Evolutionary conservation across 2,888 invertebrate genomes (phyloP), one percentile per base, ranked within the genome.

Genomic region (Drosophila hamatofila): DNA sequence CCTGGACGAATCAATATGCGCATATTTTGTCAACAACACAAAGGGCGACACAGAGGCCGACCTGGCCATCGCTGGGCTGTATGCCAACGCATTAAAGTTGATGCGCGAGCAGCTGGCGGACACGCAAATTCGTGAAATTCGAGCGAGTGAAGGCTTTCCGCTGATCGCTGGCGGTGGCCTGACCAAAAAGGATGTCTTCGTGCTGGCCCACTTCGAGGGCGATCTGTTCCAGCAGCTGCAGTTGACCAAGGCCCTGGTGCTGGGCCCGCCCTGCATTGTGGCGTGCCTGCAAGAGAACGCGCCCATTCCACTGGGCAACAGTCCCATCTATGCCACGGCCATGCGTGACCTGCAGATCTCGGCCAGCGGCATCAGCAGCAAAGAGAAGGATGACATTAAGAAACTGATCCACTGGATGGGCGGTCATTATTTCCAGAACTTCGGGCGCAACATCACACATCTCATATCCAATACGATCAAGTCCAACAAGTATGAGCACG

Each of bases 181-280:
- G 3, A 93, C 93, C 0, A 95, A 95, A 79, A 95, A 94, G 78
- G 96, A 97, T 93, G 95, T 97, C 2, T 96, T 97, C 91, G 95
- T 98, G 0, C 94, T 97, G 88, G 95, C 96, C 64, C 94, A 95
- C 49, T 98, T 98, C 93, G 94, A 95, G 76, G 97, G 97, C 14
- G 93, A 94, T 6, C 92, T 95, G 0, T 98, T 96, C 92, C 94
- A 95, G 1, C 95, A 95, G 81, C 90, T 96, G 8, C 94, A 94
- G 77, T 91, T 92, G 51, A 95, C 94, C 2, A 96, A 95, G 86
- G 95, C 96, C 86, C 93, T 96, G 95, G 94, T 98, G 75, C 94
- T 97, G 67, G 98, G 98, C 0, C 97, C 98, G 1, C 94, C 95
- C 60, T 98, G 97, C 90, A 91, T 98, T 18, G 93, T 96, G 56